These are phyloP conservation scores for Gnatocerus cornutus DNA, from an alignment of 2,888 invertebrate genomes.

Conservation along the genomic window DNA sequence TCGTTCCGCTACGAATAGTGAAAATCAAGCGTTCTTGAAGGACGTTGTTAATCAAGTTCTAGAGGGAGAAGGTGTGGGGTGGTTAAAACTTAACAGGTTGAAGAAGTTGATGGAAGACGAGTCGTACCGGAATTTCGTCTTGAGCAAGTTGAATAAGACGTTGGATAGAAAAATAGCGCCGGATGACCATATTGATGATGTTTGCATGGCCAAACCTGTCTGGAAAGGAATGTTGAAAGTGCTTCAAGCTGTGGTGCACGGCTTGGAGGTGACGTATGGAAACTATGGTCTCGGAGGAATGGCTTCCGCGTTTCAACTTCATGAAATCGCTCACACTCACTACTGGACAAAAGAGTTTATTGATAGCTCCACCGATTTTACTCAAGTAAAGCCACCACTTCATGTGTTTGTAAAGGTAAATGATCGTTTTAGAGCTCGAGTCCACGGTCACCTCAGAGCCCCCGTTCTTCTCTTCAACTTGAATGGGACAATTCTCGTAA, in stretches of 20 bases:
- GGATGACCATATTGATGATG: conserved; percentile 97
- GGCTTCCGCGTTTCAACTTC: conserved; percentile 96
- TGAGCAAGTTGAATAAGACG: conserved; percentile 95
- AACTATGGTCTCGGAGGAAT: conserved; percentile 97
- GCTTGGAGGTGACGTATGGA: conserved; percentile 92
- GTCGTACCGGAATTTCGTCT: conserved; percentile 95
- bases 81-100: conserved; percentile 93
- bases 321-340: conserved; percentile 99
- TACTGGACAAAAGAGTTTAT: conserved; percentile 93
- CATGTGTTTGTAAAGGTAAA: not conserved
- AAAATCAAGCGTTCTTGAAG: conserved; percentile 95
- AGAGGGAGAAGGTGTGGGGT: conserved; percentile 96
- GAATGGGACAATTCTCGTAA: conserved; percentile 76
- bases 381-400: conserved; percentile 62
- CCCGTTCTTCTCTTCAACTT: conserved; percentile 74
- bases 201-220: conserved; percentile 90
- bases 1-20: conserved; percentile 84
- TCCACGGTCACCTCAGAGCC: conserved; percentile 80
- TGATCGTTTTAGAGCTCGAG: conserved; percentile 73
- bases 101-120: conserved; percentile 99
- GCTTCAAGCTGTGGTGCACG: conserved; percentile 90
- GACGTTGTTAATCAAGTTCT: conserved; percentile 90
- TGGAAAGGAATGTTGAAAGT: conserved; percentile 98
- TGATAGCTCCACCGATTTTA: conserved; percentile 73
- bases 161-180: conserved; percentile 94